Evolutionary conservation across 2,888 invertebrate species (phyloP), one percentile per base, ranked within the genome.

Genomic region (Cheilosia scutellata): DNA sequence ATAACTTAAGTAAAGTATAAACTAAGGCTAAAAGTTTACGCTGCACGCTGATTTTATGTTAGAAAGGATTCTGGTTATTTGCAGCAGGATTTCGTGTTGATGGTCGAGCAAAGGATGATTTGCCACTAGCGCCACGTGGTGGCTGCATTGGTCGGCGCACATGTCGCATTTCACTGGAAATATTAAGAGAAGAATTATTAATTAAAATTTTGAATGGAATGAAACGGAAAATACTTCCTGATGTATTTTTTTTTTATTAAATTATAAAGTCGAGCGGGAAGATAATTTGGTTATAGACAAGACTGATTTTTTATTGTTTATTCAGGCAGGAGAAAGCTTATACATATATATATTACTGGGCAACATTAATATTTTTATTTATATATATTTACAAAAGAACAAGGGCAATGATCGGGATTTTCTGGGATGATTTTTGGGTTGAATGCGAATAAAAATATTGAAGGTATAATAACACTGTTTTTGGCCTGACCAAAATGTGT

Each of bases 121-220:
- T 93, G 87, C 93, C 93, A 83, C 93, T 93, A 87, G 94, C 94
- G 86, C 95, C 94, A 87, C 94, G 93, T 63, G 93, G 92, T 87
- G 93, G 92, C 60, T 93, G 92, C 88, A 94, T 93, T 77, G 95
- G 94, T 87, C 95, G 93, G 57, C 95, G 93, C 9, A 94, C 95
- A 89, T 95, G 95, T 68, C 95, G 93, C 90, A 96, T 93, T 91
- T 96, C 96, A 53, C 93, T 93, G 89, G 70, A 89, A 88, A 76
- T 11, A 51, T n/a, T n/a, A 76, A 70, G 70, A 42, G 60, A 53
- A 44, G 29, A 62, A 66, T 65, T 47, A 13, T 20, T 11, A 25
- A 13, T 20, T 11, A 25, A 5, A 75, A 51, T 20, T 16, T 37
- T 40, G 44, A 5, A 20, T 25, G 25, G 31, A 11, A 27, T 16